Evolutionary conservation across 2,888 invertebrate genomes (phyloP).

Genomic region (Leuctra nigra): DNA sequence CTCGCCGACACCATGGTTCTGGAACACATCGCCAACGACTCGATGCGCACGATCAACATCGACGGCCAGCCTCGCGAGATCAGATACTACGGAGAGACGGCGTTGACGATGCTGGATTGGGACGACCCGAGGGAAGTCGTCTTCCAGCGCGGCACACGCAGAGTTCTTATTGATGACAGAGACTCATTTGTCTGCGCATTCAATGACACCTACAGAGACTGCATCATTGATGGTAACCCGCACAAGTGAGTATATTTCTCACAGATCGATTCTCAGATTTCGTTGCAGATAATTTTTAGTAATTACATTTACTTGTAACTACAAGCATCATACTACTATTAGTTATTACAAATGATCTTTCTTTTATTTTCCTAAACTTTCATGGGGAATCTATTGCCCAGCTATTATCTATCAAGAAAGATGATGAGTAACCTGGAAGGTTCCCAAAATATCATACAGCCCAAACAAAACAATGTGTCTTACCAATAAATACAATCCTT

Average conservation of each 20-base stretch:
- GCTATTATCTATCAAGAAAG: too few species aligned
- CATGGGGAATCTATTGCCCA: too few species aligned
- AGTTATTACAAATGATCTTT: too few species aligned
- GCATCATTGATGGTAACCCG: slow-evolving; percentile 63
- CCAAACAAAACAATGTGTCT: too few species aligned
- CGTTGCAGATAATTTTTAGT: too few species aligned
- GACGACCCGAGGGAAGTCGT: slow-evolving; percentile 80
- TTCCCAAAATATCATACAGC: too few species aligned
- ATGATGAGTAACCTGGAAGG: too few species aligned
- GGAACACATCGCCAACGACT: slow-evolving; percentile 56
- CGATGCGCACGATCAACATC: slow-evolving; percentile 73
- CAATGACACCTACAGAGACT: slow-evolving; percentile 65
- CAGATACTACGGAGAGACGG: slow-evolving; percentile 77
- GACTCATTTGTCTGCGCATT: slow-evolving; percentile 54
- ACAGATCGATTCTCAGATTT: too few species aligned
- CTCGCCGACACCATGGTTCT: slow-evolving; percentile 41
- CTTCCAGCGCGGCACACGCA: slow-evolving; percentile 71
- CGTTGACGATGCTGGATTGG: slow-evolving; percentile 77
- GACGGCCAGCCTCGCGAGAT: slow-evolving; percentile 76
- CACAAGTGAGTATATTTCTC: slow-evolving; percentile 44
- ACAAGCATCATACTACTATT: too few species aligned
- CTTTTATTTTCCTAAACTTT: too few species aligned
- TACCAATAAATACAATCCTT: too few species aligned
- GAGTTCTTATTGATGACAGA: slow-evolving; percentile 69
- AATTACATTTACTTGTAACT: too few species aligned